These are phyloP conservation scores for Crioceris asparagi DNA, from an alignment of 2,888 invertebrate genomes.

Conservation along the genomic window DNA sequence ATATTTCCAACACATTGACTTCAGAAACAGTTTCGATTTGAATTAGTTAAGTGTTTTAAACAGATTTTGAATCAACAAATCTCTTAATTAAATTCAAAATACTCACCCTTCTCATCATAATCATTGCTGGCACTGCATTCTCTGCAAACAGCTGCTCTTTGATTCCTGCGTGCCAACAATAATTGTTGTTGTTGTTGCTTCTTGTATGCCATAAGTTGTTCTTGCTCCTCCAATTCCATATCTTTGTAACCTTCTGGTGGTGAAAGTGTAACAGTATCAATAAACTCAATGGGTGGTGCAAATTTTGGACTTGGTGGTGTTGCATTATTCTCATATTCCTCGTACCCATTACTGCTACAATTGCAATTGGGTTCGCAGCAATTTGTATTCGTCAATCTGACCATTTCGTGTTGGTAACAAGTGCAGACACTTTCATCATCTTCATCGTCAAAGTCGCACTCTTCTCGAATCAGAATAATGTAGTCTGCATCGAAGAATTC, in stretches of 20 bases:
- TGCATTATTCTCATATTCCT: slow-evolving; percentile 24
- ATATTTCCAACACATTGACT: too few relatives aligned
- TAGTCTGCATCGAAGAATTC: slow-evolving; percentile 89
- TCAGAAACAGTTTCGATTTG: too few relatives aligned
- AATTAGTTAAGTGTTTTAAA: too few relatives aligned
- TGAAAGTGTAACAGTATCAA: slow-evolving; percentile 74
- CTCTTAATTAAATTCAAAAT: too few relatives aligned
- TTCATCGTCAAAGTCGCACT: slow-evolving; percentile 75
- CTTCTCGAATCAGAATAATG: slow-evolving; percentile 81
- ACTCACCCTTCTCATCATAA: slow-evolving; percentile 29
- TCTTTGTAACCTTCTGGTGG: slow-evolving; percentile 90
- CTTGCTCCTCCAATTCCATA: slow-evolving; percentile 50
- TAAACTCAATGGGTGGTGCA: slow-evolving; percentile 59
- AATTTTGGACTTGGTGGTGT: slow-evolving; percentile 47
- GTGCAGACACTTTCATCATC: slow-evolving; percentile 64
- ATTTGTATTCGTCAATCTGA: slow-evolving; percentile 38
- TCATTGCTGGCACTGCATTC: slow-evolving; percentile 38
- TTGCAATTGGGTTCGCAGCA: slow-evolving; percentile 59
- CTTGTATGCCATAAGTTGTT: background rate
- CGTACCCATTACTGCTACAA: slow-evolving; percentile 26
- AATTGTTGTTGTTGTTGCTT: background rate
- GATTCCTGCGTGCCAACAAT: slow-evolving; percentile 18
- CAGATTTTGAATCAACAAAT: too few relatives aligned
- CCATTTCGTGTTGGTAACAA: slow-evolving; percentile 58
- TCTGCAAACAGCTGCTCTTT: slow-evolving; percentile 28